Percentiles rank a stretch among this genome's conserved stretches.
Evolutionary conservation across 2,113 vertebrate species (phyloP).

Genomic region (Prionailurus viverrinus): DNA sequence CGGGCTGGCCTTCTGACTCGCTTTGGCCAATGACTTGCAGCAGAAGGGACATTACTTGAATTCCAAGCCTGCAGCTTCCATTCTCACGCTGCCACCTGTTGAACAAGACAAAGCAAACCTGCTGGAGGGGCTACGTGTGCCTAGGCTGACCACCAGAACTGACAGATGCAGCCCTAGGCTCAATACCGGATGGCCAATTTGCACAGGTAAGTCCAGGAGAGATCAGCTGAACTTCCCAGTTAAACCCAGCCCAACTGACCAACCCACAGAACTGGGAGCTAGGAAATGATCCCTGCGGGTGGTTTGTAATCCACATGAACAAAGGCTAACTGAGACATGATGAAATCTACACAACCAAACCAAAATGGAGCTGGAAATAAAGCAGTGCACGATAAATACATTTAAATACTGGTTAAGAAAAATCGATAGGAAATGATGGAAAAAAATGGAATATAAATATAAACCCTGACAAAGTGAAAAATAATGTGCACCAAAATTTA

Average conservation of each 20-base stretch:
- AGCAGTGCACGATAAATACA: neutral
- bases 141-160: neutral
- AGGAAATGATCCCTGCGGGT: neutral
- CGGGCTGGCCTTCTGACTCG: neutral
- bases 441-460: neutral
- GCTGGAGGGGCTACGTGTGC: neutral
- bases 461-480: conserved; percentile 24
- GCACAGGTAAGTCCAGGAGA: neutral
- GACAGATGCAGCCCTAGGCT: neutral
- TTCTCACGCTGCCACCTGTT: neutral
- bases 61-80: neutral
- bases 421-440: neutral
- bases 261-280: neutral
- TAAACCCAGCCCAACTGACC: neutral
- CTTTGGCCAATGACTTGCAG: neutral
- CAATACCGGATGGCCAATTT: neutral
- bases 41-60: neutral
- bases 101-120: neutral
- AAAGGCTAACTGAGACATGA: neutral
- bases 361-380: conserved; percentile 25
- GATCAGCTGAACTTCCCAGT: neutral
- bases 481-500: neutral
- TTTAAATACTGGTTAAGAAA: neutral
- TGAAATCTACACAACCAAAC: neutral
- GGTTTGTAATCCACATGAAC: neutral